phyloP scores from a whole-genome alignment of 1,140 invertebrate species.

The Sarcophaga peregrina region DNA sequence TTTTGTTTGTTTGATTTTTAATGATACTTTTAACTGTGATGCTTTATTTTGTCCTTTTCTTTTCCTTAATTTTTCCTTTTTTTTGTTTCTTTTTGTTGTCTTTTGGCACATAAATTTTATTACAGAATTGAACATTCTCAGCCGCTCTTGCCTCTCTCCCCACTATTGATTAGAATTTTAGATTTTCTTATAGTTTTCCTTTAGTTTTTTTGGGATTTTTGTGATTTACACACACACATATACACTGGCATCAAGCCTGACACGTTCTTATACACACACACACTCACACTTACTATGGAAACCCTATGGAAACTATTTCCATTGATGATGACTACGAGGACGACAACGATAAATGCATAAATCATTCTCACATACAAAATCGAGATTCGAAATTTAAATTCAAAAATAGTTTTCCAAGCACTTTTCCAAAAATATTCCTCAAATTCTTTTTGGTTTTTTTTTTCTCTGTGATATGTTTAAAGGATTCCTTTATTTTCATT shows the following conservation, averaged over 20 bases:
- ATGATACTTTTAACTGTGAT: no score
- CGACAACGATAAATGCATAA: slow-evolving; percentile 29
- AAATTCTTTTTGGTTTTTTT: neutral
- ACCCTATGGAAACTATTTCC: slow-evolving; percentile 25
- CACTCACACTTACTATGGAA: neutral
- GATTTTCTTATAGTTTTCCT: no score
- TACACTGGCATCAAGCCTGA: neutral
- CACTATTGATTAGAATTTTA: no score
- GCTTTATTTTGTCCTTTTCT: no score
- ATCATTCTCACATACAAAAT: neutral
- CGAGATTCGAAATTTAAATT: neutral
- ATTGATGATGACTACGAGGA: neutral
- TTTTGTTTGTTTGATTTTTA: no score
- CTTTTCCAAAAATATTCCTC: neutral
- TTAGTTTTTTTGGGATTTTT: neutral
- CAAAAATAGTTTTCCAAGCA: slow-evolving; percentile 37
- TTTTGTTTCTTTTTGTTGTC: neutral
- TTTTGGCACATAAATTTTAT: slow-evolving; percentile 2
- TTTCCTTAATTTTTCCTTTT: neutral
- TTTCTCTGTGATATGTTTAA: neutral
- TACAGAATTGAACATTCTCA: neutral
- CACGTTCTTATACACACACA: no score
- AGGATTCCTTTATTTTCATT: no score
- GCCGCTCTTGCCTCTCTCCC: no score
- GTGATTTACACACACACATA: neutral